phyloP scores from a whole-genome alignment of 2,113 vertebrate genomes.

The Rafetus swinhoei region DNA sequence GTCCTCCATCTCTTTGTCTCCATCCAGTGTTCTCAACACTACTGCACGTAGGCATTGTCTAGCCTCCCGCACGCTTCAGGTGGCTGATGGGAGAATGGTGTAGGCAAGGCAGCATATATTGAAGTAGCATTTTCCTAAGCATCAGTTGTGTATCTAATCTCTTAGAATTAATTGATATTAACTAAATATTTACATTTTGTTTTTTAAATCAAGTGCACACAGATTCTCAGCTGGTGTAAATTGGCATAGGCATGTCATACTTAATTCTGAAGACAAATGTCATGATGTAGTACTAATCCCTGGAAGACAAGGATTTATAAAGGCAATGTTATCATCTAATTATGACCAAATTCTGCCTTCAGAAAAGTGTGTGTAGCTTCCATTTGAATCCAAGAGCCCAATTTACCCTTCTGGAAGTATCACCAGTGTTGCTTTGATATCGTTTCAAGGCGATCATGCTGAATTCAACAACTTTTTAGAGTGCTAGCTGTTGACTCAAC shows the following conservation, averaged over 20 bases:
- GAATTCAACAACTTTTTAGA: conserved; percentile 22
- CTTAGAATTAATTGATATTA: neutral
- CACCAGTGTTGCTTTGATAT: neutral
- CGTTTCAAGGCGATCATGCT: neutral
- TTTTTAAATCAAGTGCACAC: neutral
- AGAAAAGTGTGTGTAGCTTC: neutral
- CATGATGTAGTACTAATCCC: neutral
- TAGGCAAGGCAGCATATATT: neutral
- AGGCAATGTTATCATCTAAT: neutral
- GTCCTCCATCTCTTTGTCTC: neutral
- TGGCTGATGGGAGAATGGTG: neutral
- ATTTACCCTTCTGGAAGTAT: neutral
- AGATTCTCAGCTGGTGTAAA: neutral
- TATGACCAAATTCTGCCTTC: neutral
- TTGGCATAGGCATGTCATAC: neutral
- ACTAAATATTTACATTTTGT: neutral
- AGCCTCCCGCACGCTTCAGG: neutral
- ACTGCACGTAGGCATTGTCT: neutral
- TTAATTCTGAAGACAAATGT: neutral
- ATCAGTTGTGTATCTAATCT: neutral
- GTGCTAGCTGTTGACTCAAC: conserved; percentile 17
- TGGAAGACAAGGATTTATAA: neutral
- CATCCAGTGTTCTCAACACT: neutral
- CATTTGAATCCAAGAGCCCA: neutral
- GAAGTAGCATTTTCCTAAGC: neutral